Percentiles rank a stretch among this genome's conserved stretches.
Conservation (phyloP, 2,113 vertebrate species). For the Clarias macrocephalus region DNA sequence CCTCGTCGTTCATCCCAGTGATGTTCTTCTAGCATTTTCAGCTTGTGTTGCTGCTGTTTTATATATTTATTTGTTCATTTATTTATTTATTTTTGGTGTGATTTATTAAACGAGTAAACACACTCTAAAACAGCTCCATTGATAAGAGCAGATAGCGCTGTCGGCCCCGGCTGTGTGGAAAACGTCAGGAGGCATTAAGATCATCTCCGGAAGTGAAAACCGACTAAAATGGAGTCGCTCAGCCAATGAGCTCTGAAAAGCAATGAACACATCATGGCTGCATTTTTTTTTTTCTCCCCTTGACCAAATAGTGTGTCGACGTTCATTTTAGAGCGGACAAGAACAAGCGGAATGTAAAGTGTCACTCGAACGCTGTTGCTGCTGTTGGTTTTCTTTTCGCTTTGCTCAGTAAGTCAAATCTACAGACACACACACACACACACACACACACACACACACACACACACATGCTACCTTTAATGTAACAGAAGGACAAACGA, state of each 20-base stretch:
- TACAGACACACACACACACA: background rate
- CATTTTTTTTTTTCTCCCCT: background rate
- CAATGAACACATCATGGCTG: background rate
- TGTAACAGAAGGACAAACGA: background rate
- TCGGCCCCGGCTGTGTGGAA: constrained; percentile 19
- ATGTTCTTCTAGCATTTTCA: background rate
- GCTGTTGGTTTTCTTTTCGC: background rate
- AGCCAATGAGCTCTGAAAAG: background rate
- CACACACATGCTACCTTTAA: background rate
- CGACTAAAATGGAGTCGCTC: constrained; percentile 21
- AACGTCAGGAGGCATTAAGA: constrained; percentile 35
- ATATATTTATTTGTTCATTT: too few relatives aligned
- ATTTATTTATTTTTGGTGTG: background rate
- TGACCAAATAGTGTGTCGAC: constrained; percentile 30
- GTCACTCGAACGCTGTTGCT: constrained; percentile 17
- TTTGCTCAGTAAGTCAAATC: background rate
- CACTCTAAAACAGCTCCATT: constrained; percentile 21
- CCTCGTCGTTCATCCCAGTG: background rate
- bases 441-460: background rate
- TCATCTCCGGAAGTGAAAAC: constrained; percentile 20
- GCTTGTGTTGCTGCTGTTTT: background rate
- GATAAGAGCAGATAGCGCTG: constrained; percentile 35
- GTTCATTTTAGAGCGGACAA: constrained; percentile 12
- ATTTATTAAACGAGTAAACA: constrained; percentile 44
- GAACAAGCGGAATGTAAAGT: constrained; percentile 2